Evolutionary conservation across 2,888 invertebrate species (phyloP), one percentile per base, ranked within the genome.

Genomic region (Dicyrtoma fusca): DNA sequence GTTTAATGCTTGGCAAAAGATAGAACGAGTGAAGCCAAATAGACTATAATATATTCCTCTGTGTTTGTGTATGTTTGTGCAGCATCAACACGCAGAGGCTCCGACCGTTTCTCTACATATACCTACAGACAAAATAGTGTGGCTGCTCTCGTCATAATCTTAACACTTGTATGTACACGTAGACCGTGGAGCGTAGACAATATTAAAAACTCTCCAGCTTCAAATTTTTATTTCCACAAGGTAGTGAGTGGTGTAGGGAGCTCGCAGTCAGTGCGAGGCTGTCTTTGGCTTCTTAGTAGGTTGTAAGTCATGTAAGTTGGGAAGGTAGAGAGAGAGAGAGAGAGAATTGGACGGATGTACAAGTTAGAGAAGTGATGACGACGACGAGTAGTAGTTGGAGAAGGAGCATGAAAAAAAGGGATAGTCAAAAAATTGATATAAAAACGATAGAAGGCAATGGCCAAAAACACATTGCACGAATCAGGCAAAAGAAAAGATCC

Each of bases 401-500:
- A 26, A 49, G 49, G n/a, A 49, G 49, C 49, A 49, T 4, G 19
- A 61, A 61, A n/a, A 61, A 68, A 68, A 59, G 59, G 68, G 68
- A 68, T 68, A 68, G 68, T 59, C 68, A 45, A 68, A 68, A 61
- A 61, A 61, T 61, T 68, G 68, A 68, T 68, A 68, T 68, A 71
- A 64, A 63, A 62, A 57, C 59, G 69, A 72, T 72, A 69, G 72
- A 72, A 72, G 72, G 72, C 72, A 72, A 72, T 72, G 72, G 72
- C 72, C 72, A 72, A 51, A 61, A 61, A 42, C 61, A 26, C 65
- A 65, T n/a, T 55, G 59, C 68, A 68, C 55, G 55, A 68, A 68
- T 51, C 66, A 68, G 47, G 68, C 57, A 59, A 68, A 44, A 61
- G 44, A 34, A 34, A 34, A 61, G 57, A 68, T 68, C 47, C 68